These are phyloP conservation scores for Junco hyemalis DNA, from an alignment of 2,113 vertebrate genomes.

Conservation along the genomic window DNA sequence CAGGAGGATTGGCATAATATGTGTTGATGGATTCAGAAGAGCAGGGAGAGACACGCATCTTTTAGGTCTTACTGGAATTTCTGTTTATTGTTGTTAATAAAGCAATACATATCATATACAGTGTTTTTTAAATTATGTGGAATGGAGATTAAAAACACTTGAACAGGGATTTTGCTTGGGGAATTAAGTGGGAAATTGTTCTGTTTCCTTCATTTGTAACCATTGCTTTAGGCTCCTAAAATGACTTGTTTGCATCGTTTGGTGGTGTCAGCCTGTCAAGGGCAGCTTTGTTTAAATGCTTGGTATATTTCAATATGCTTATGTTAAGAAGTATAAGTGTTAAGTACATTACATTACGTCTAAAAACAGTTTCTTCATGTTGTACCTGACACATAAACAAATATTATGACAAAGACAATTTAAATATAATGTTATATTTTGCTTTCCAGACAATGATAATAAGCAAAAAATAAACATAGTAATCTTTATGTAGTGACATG, in stretches of 20 bases:
- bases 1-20: constrained; percentile 2
- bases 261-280: not conserved
- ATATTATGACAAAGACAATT: not conserved
- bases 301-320: not conserved
- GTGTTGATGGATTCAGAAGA: constrained; percentile 13
- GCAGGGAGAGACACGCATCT: not conserved
- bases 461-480: not conserved
- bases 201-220: not conserved
- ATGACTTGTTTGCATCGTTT: not conserved
- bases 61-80: constrained; percentile 1
- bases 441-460: not conserved
- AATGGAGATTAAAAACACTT: not conserved
- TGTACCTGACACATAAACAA: not conserved
- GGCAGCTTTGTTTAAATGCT: not conserved
- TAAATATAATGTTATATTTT: not conserved
- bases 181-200: not conserved
- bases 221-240: not conserved
- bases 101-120: not conserved
- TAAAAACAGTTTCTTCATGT: not conserved
- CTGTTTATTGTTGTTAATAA: not conserved
- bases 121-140: not conserved
- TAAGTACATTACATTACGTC: not conserved
- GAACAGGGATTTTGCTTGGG: not conserved
- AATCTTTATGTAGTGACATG: not conserved
- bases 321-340: not conserved